Base-by-base conservation (phyloP, 2,797 vertebrate species). In the Premnoplex brunnescens region DNA sequence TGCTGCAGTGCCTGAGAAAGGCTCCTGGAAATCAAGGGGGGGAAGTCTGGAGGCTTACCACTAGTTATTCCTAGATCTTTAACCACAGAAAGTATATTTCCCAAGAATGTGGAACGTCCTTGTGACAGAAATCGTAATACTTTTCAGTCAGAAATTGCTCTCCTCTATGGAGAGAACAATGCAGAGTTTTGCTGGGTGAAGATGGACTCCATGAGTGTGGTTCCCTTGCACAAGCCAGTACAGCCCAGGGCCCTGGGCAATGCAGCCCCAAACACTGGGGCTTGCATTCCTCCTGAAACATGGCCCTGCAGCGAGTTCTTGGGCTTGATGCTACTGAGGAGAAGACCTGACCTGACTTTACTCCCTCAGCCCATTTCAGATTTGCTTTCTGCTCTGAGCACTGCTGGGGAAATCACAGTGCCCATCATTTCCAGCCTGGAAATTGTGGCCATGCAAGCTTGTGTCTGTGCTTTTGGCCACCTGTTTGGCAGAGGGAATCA, bases 371-470 rank as follows among this genome's bases (percentile, higher is more conserved):
- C 14, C 26, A 41, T 75, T 52, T 43, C 34, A 11, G 17, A n/a
- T 73, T 44, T 63, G 14, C 34, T 43, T 41, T 74, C 44, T 73
- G 17, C 49, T 75, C 58, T 46, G 68, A 28, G 14, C 4, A 3
- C 18, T 91, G 26, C 75, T 63, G 16, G 21, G 21, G 22, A 55
- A 59, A 36, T 39, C 44, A 13, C 15, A 9, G 20, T 2, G 2
- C 26, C 16, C 2, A 0, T 37, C 4, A 6, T 19, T 79, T 51
- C 67, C 81, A 36, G 2, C 37, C 21, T 56, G 46, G 43, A 73
- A 66, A 41, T 9, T 28, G 56, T 14, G 32, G 10, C 32, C 0
- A 0, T 22, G 9, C 1, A 3, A 37, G 5, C 32, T 48, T 1
- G 0, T 49, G 30, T 54, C 28, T 4, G 1, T 43, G 30, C 5